Base-by-base conservation (phyloP, 1,140 invertebrate species). In the Bombus confusus region DNA sequence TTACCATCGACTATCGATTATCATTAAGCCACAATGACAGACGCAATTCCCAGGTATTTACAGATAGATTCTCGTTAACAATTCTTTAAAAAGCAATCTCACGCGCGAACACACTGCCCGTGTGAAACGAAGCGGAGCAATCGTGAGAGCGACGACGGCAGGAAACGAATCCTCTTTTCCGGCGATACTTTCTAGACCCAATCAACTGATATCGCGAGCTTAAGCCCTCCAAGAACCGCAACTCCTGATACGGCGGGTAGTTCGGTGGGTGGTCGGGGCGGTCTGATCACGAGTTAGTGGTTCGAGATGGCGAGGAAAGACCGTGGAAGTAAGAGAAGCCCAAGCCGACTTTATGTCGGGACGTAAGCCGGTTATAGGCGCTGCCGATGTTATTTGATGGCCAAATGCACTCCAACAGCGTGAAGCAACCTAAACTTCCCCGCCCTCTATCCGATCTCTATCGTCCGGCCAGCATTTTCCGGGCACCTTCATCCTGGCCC, bases 311-410 rank as follows among this genome's bases (percentile, higher is more conserved):
- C 85, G 86, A 76, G 90, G 88, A 90, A 92, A 92, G 91, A 93
- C 91, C 91, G 82, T 84, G 90, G 89, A 92, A 93, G 93, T 89
- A 92, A 92, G 90, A 87, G 88, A 89, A 93, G 91, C 79, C 89
- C 93, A 94, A 94, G 93, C 92, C 90, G 93, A 95, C 91, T 95
- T 95, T 95, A 95, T 95, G 94, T 94, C 92, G 86, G 94, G 91
- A 91, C 93, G 92, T 95, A 95, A 95, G 94, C 94, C 93, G 94
- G 95, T 95, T 95, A 95, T 95, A 94, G 94, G 92, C 92, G 92
- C 93, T 95, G 94, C 94, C 94, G 92, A 95, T 95, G 94, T 95
- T 95, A 95, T 95, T 95, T 95, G 94, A 95, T 95, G 95, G 94
- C 94, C 93, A 95, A 95, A 95, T 95, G 95, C 95, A 95, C 95